phyloP scores from a whole-genome alignment of 2,113 vertebrate genomes.

The Cnemophilus loriae region DNA sequence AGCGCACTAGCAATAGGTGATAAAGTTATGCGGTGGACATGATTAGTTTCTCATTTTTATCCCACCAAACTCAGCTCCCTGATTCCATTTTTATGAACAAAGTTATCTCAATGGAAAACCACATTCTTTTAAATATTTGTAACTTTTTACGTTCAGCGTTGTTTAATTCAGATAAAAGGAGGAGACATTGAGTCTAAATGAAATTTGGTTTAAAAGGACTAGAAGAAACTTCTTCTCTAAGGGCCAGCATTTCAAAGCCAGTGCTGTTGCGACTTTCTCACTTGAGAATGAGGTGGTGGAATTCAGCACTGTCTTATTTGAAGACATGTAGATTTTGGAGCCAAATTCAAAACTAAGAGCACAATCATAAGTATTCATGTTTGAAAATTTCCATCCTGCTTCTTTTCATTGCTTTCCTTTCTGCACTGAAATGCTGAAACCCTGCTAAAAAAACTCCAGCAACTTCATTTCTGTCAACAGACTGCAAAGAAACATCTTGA shows the following conservation, averaged over 20 bases:
- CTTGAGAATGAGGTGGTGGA: neutral
- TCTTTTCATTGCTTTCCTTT: neutral
- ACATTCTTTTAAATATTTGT: neutral
- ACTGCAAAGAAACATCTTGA: neutral
- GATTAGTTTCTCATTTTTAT: neutral
- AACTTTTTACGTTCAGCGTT: neutral
- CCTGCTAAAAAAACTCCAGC: neutral
- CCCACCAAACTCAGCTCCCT: neutral
- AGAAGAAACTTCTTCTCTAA: neutral
- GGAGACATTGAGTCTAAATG: neutral
- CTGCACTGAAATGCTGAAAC: neutral
- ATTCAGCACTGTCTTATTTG: neutral
- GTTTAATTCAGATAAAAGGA: constrained; percentile 2
- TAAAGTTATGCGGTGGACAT: neutral
- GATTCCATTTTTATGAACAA: neutral
- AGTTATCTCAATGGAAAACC: neutral
- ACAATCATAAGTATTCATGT: neutral
- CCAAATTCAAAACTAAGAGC: neutral
- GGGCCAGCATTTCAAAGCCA: neutral
- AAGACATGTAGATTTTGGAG: neutral
- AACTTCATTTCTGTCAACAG: neutral
- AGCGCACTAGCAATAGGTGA: neutral
- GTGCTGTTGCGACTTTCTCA: neutral
- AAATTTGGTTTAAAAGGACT: neutral
- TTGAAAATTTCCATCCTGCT: neutral